Evolutionary conservation across 1,140 invertebrate species (phyloP).

Genomic region (Drosophila azteca): DNA sequence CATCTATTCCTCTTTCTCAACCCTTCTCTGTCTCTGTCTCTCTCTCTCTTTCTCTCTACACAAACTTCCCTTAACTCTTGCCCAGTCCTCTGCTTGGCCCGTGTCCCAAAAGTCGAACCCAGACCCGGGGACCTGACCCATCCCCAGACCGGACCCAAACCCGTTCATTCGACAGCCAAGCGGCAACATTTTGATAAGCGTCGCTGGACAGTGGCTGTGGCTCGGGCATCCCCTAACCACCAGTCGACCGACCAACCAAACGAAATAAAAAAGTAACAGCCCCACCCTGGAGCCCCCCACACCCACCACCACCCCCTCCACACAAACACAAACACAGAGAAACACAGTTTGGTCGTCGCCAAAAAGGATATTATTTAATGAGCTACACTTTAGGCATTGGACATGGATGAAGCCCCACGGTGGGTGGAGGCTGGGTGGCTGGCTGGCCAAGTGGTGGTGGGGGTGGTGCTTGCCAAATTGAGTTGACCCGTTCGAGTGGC

Average conservation of each 20-base stretch:
- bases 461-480: slow-evolving; percentile 51
- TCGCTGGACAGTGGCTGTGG: slow-evolving; percentile 37
- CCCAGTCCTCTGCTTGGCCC: slow-evolving; percentile 7
- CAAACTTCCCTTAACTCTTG: neutral
- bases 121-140: slow-evolving; percentile 10
- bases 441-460: slow-evolving; percentile 3
- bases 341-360: slow-evolving; percentile 39
- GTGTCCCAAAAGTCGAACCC: slow-evolving; percentile 61
- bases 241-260: slow-evolving; percentile 7
- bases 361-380: slow-evolving; percentile 82
- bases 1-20: neutral
- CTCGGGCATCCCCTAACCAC: slow-evolving; percentile 12
- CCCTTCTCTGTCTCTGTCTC: neutral
- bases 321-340: slow-evolving; percentile 17
- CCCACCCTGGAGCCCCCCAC: slow-evolving; percentile 15
- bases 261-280: slow-evolving; percentile 46
- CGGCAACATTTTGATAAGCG: slow-evolving; percentile 78
- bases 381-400: slow-evolving; percentile 76
- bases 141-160: slow-evolving; percentile 15
- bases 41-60: neutral
- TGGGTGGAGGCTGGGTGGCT: slow-evolving; percentile 1
- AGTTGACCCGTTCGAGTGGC: slow-evolving; percentile 61
- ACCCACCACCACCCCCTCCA: neutral
- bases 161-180: slow-evolving; percentile 64
- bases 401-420: slow-evolving; percentile 27